Base-by-base conservation (phyloP, 2,113 vertebrate genomes). In the Datnioides undecimradiatus region DNA sequence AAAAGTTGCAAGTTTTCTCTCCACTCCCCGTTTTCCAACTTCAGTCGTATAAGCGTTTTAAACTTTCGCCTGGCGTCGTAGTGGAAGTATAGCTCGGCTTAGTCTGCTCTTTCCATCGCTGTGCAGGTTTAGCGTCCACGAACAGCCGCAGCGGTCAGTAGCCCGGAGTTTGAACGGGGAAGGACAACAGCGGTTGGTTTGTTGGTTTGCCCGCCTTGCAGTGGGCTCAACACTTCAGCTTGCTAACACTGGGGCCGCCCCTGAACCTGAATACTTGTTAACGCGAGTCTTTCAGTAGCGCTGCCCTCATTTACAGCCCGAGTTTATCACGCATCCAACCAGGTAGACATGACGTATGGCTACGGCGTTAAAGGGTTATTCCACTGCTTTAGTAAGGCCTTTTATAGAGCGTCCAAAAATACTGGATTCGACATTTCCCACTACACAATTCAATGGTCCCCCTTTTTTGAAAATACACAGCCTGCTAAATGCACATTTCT, bases 161-260 rank as follows among this genome's bases (percentile, higher is more conserved):
- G 45, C 63, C 54, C 46, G 41, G 58, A 16, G 65, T 83, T 78
- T 79, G 82, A 88, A 88, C 74, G 29, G 79, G 76, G 86, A 76
- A 78, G 65, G 65, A 87, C 87, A 58, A 67, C 88, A 78, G 84
- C 60, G 79, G 54, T 59, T 83, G 41, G 70, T 88, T 91, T 90
- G 54, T 59, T 83, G 41, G 70, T 88, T 91, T 90, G 74, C 90
- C 88, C 92, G 90, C 89, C 91, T 93, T 66, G 57, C 73, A 43
- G 73, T 76, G 58, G 71, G 83, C 82, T 85, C 68, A 17, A 71
- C 79, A 10, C 83, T 80, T 41, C 62, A 66, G 72, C 23, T 66
- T 74, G 75, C 79, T 70, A 51, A 58, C 54, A 21, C 64, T 49
- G 73, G 85, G 7, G 25, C 85, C 87, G 90, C 91, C 92, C 90